Evolutionary conservation across 2,888 invertebrate species (phyloP), one percentile per base, ranked within the genome.

Genomic region (Perithous albicinctus): DNA sequence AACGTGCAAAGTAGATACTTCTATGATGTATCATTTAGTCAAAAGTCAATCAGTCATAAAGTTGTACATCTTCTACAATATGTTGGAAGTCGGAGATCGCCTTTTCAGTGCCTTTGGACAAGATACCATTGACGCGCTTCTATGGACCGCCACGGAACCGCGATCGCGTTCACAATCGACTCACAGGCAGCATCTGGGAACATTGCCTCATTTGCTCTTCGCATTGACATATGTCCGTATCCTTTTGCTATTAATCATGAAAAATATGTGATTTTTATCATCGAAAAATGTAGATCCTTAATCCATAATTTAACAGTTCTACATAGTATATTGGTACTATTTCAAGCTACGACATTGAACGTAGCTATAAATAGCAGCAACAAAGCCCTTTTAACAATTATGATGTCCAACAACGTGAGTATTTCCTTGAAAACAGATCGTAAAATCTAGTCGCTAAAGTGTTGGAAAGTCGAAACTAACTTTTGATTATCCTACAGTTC

Each of bases 381-480:
- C 93, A 99, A 99, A 93, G 98, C 99, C 64, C 94, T 99, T 26
- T 95, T 99, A 12, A 99, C 99, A 18, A 99, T 99, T 85, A 99
- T 99, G 98, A 98, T 99, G 96, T 99, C 99, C 7, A 99, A 99
- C 93, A 99, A 99, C 94, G 98, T 98, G 94, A 96, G 96, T 95
- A 61, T 15, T 32, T 56, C 5, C 1, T 56, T 0, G 12, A 48
- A 38, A 35, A 63, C 20, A 8, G 38, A 38, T n/a, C n/a, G 15
- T 3, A n/a, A 69, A 48, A 59, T 23, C n/a, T 3, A 12, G 1
- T 20, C 0, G 20, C 8, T 32, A 35, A 5, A 12, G 43, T 3
- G 5, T 15, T 43, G 1, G 5, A 43, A 15, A n/a, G 43, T 5
- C n/a, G 32, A 61, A 32, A 18, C 35, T 80, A 26, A 46, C n/a